Evolutionary conservation across 2,888 invertebrate species (phyloP), one percentile per base, ranked within the genome.

Genomic region (Coleophora deauratella): DNA sequence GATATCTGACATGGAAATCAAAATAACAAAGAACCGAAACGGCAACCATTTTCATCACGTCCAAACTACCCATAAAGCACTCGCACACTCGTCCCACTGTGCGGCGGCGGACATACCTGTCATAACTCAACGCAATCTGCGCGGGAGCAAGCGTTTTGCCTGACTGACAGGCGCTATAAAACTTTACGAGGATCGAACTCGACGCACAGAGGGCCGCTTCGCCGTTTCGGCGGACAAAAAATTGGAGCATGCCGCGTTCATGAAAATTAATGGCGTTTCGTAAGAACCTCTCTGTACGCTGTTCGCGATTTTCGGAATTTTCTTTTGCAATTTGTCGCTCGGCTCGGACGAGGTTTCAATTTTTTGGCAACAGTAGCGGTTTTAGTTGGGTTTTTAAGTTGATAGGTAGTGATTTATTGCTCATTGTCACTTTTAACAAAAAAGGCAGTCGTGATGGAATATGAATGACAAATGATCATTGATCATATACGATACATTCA

Each of bases 181-280:
- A 66, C 51, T 70, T 69, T 70, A 71, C 51, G 66, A 62, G 62
- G 62, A 60, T 62, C 61, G 65, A 71, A 69, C 56, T 47, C 41
- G 50, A 51, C 41, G 53, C 63, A 52, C 58, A 54, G 53, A 57
- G 56, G 45, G 45, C 48, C 48, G 51, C 43, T 41, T 50, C 49
- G 44, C 41, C 50, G 49, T 51, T 54, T 46, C 42, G 40, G 43
- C 38, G 44, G 47, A 55, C 57, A 66, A 74, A 73, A 68, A 75
- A 71, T 59, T 74, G 58, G 77, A 75, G 74, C 75, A 74, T 46
- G 55, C 57, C 37, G 48, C 55, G 46, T 62, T 73, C 74, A 73
- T 75, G 74, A 76, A 75, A 75, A 74, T 75, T 73, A 72, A 73
- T 75, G 69, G 60, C 52, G 52, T 60, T 62, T 67, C 69, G 60